Conservation (phyloP, 2,888 invertebrate species). For the Apoda limacodes region DNA sequence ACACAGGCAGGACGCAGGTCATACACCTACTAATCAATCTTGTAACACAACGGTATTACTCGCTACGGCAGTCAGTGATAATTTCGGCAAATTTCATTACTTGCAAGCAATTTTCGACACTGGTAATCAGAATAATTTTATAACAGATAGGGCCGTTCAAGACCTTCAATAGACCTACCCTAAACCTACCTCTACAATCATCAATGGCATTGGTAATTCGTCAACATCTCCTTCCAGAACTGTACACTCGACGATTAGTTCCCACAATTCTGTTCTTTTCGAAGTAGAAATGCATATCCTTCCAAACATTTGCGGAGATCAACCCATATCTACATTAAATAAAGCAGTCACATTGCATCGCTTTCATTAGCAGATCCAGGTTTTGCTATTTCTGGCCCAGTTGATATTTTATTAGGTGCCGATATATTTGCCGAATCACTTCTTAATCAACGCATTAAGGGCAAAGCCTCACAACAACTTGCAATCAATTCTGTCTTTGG, state of each 20-base stretch:
- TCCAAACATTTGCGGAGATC: conserved; percentile 7
- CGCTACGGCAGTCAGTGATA: conserved; percentile 5
- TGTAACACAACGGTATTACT: conserved; percentile 5
- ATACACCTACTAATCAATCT: conserved; percentile 1
- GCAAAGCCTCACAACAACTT: conserved; percentile 4
- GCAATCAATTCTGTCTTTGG: conserved; percentile 10
- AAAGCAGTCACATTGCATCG: conserved; percentile 6
- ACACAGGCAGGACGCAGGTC: neutral
- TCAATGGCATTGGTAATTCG: conserved; percentile 4
- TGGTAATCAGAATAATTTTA: conserved; percentile 8
- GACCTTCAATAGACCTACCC: conserved; percentile 1
- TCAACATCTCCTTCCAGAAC: conserved; percentile 1
- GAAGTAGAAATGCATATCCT: conserved; percentile 2
- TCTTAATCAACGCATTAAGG: conserved; percentile 2
- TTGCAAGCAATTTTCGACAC: conserved; percentile 8
- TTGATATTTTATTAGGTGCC: conserved; percentile 13
- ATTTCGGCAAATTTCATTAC: conserved; percentile 3
- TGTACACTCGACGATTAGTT: conserved; percentile 2
- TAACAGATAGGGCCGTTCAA: conserved; percentile 5
- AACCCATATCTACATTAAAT: conserved; percentile 12
- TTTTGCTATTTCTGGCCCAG: conserved; percentile 10
- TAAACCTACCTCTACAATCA: neutral
- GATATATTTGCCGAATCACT: conserved; percentile 8
- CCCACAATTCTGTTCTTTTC: conserved; percentile 1
- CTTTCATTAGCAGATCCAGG: conserved; percentile 13